Base-by-base conservation (phyloP, 2,888 invertebrate genomes). In the Chrysotoxum bicinctum region DNA sequence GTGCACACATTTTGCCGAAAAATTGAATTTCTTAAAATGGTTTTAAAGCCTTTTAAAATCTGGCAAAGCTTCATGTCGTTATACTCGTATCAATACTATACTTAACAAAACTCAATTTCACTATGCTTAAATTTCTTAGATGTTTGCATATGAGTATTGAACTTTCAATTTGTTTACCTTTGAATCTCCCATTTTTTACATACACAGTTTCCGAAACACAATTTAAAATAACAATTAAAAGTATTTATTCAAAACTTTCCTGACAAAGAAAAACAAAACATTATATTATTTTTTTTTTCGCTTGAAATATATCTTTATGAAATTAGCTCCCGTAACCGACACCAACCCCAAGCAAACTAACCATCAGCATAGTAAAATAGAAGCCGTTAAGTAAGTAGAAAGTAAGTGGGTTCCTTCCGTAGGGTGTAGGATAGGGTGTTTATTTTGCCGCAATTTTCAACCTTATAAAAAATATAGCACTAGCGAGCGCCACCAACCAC, bases 271-370 rank as follows among this genome's bases (percentile, higher is more conserved):
- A 50, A 26, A 23, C 3, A n/a, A 26, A 8, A 26, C 6, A 23
- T 23, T n/a, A n/a, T n/a, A n/a, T 50, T 26, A 26, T 26, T 1
- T 26, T 26, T 50, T 64, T 14, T 2, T 10, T 35, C 12, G 64
- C 19, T 32, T 50, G n/a, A 50, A 50, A 23, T 19, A 32, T 23
- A 30, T 30, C 5, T 37, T 64, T 69, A 43, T 50, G 14, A 69
- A 81, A 66, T 66, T 30, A 72, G 77, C 82, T 73, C 40, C 82
- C 82, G 82, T 73, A 73, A 72, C 78, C 72, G 73, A 78, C 68
- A 78, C 82, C 72, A 82, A 58, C 58, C 37, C 58, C 72, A 73
- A 78, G 68, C 73, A 78, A 21, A 82, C 82, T 82, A 73, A 78
- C 45, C 68, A 23, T 37, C 35, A 43, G 43, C 14, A 26, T 3